phyloP scores from a whole-genome alignment of 2,113 vertebrate genomes.

The Hippoglossus stenolepis region DNA sequence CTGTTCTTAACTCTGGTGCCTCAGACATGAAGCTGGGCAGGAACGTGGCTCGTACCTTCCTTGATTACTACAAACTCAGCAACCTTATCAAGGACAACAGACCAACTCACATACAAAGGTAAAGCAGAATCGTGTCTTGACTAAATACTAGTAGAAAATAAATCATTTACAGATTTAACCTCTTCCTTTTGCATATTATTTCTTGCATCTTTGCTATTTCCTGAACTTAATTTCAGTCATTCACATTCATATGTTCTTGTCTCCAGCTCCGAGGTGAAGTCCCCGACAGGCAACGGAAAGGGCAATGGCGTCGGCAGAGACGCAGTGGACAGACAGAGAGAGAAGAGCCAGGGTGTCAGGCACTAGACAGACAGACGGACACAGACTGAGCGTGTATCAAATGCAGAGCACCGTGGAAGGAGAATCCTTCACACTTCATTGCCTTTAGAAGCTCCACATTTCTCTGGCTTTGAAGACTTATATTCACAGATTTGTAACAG shows the following conservation, averaged over 20 bases:
- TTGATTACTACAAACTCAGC: slow-evolving; percentile 96
- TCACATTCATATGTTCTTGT: slow-evolving; percentile 46
- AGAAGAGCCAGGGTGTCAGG: slow-evolving; percentile 58
- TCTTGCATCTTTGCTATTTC: neutral
- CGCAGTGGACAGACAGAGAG: slow-evolving; percentile 49
- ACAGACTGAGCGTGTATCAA: slow-evolving; percentile 61
- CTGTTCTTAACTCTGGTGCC: slow-evolving; percentile 83
- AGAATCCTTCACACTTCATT: slow-evolving; percentile 70
- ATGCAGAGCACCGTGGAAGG: slow-evolving; percentile 55
- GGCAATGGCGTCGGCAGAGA: slow-evolving; percentile 43
- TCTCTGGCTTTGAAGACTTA: slow-evolving; percentile 58
- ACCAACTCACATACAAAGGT: slow-evolving; percentile 82
- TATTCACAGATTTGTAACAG: slow-evolving; percentile 67
- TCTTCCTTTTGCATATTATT: neutral
- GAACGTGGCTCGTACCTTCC: slow-evolving; percentile 94
- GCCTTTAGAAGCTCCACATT: slow-evolving; percentile 62
- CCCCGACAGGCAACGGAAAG: slow-evolving; percentile 49
- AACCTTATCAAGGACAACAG: slow-evolving; percentile 84
- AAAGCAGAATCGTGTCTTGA: neutral
- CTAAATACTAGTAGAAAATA: neutral
- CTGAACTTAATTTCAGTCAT: neutral
- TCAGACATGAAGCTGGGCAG: slow-evolving; percentile 96
- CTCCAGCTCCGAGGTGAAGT: slow-evolving; percentile 62
- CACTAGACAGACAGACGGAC: slow-evolving; percentile 55
- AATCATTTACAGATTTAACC: neutral